Evolutionary conservation across 2,113 vertebrate genomes (phyloP).

Genomic region (Leptodactylus fuscus): DNA sequence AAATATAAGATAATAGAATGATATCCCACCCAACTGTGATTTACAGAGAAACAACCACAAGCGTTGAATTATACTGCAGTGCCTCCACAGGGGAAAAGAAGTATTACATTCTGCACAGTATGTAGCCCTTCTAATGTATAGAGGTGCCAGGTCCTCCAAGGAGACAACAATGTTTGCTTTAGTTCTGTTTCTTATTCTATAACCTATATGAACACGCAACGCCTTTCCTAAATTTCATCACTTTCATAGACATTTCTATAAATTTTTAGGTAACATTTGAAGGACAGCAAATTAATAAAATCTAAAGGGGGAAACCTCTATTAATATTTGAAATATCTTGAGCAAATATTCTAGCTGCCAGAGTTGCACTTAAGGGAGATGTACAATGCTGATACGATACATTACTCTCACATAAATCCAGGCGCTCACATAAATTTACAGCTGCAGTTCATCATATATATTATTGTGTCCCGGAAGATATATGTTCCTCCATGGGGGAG

Average conservation of each 20-base stretch:
- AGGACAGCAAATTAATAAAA: neutral
- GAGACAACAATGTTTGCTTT: neutral
- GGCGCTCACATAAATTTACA: slow-evolving; percentile 18
- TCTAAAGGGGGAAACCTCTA: neutral
- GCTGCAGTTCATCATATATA: slow-evolving; percentile 20
- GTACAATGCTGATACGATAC: slow-evolving; percentile 4
- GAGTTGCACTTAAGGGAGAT: slow-evolving; percentile 19
- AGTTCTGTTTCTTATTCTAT: neutral
- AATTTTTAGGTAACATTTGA: neutral
- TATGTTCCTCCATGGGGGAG: slow-evolving; percentile 3
- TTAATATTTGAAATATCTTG: slow-evolving; percentile 1
- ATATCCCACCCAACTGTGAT: too few relatives aligned
- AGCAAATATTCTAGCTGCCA: neutral
- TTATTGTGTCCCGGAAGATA: neutral
- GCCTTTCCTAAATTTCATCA: neutral
- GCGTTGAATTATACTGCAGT: neutral
- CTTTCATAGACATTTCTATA: neutral
- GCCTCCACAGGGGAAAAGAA: neutral
- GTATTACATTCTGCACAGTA: neutral
- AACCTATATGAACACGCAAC: neutral
- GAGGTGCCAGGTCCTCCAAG: neutral
- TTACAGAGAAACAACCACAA: too few relatives aligned
- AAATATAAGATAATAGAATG: too few relatives aligned
- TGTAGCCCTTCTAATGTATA: neutral
- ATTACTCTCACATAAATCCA: slow-evolving; percentile 8